phyloP scores from a whole-genome alignment of 1,140 invertebrate species.

The Apis mellifera region DNA sequence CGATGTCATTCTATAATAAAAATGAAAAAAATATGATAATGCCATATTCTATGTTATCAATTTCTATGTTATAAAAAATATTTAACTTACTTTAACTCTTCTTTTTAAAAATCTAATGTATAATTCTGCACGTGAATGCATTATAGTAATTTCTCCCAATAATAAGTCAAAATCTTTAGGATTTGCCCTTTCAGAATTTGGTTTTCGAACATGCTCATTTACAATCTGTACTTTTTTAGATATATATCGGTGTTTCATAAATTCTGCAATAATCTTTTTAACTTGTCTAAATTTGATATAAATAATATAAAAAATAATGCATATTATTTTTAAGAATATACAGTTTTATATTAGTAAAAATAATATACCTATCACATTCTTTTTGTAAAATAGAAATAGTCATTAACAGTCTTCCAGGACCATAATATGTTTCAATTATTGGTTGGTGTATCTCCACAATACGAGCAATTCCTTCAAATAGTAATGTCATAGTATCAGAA shows the following conservation, averaged over 20 bases:
- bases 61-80: not conserved
- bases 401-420: constrained; percentile 88
- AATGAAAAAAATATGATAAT: constrained; percentile 17
- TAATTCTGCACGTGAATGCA: constrained; percentile 94
- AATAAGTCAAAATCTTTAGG: constrained; percentile 94
- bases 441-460: constrained; percentile 96
- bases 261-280: constrained; percentile 87
- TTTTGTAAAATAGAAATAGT: constrained; percentile 89
- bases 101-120: constrained; percentile 95
- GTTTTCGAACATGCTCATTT: constrained; percentile 82
- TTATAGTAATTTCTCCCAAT: constrained; percentile 94
- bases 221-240: constrained; percentile 85
- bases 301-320: constrained; percentile 4
- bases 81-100: constrained; percentile 86
- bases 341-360: constrained; percentile 66
- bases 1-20: constrained; percentile 85
- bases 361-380: constrained; percentile 90
- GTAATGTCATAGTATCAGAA: constrained; percentile 90
- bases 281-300: constrained; percentile 70
- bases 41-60: too few species aligned
- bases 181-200: constrained; percentile 85
- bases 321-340: not conserved
- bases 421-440: constrained; percentile 96
- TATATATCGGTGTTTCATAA: constrained; percentile 88
- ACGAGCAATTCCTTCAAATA: constrained; percentile 95